Conservation (phyloP, 2,888 invertebrate species). For the Heliconius charithonia region DNA sequence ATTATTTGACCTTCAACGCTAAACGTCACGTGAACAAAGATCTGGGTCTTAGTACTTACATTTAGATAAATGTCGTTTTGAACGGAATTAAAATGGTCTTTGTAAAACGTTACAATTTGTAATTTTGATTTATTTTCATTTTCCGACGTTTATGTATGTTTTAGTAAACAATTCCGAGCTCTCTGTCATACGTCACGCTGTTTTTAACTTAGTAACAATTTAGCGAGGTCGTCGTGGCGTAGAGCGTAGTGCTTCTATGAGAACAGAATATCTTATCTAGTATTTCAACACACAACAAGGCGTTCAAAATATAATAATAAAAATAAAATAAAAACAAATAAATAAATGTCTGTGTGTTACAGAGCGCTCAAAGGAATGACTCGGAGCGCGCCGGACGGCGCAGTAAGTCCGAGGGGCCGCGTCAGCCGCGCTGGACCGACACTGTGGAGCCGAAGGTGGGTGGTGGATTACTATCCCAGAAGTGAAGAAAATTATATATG, state of each 20-base stretch:
- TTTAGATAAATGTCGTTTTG: background rate
- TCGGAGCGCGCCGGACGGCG: conserved; percentile 86
- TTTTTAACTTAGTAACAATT: too few relatives aligned
- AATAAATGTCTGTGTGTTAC: conserved; percentile 45
- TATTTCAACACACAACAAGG: too few relatives aligned
- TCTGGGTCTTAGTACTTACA: background rate
- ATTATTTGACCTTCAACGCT: conserved; percentile 19
- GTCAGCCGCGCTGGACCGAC: conserved; percentile 79
- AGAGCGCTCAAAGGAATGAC: conserved; percentile 88
- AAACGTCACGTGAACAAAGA: conserved; percentile 23
- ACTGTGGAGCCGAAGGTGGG: conserved; percentile 80
- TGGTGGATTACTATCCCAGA: background rate
- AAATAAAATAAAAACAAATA: too few relatives aligned
- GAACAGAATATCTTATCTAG: too few relatives aligned
- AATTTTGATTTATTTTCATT: too few relatives aligned
- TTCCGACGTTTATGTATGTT: too few relatives aligned
- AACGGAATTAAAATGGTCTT: background rate
- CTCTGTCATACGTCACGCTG: too few relatives aligned
- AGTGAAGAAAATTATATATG: too few relatives aligned
- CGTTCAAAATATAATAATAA: too few relatives aligned
- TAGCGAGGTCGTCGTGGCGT: too few relatives aligned
- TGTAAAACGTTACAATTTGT: background rate
- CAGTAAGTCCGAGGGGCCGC: conserved; percentile 91
- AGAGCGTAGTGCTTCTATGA: too few relatives aligned
- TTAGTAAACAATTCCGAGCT: too few relatives aligned